These are phyloP conservation scores for Uropsilus gracilis DNA, from an alignment of 2,113 vertebrate species.

Conservation along the genomic window DNA sequence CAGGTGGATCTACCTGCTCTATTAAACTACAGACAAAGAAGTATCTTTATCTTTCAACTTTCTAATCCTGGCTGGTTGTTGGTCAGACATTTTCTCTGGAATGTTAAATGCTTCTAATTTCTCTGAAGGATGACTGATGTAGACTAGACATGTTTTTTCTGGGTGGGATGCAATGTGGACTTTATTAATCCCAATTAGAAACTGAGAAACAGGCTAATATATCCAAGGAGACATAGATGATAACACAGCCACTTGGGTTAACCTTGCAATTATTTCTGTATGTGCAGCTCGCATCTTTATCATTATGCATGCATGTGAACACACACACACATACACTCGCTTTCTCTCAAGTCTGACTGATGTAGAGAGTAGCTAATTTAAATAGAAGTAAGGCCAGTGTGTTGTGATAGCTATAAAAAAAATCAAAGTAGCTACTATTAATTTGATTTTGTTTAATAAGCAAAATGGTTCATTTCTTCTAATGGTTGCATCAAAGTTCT, in stretches of 20 bases:
- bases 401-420: background rate
- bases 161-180: background rate
- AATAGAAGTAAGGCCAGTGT: background rate
- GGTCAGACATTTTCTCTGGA: background rate
- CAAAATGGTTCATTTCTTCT: background rate
- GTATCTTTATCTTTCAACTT: background rate
- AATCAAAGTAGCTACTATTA: background rate
- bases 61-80: background rate
- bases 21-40: background rate
- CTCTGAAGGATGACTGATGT: background rate
- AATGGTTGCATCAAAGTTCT: background rate
- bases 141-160: background rate
- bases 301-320: background rate
- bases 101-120: background rate
- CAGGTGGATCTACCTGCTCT: background rate
- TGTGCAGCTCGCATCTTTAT: background rate
- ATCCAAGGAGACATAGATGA: background rate
- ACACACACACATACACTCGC: too few relatives aligned
- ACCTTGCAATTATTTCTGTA: background rate
- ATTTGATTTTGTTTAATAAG: background rate
- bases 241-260: background rate
- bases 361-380: background rate
- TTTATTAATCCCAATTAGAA: background rate
- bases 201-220: background rate
- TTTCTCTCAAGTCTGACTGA: background rate